Base-by-base conservation (phyloP, 2,797 vertebrate genomes). In the Phalanger gymnotis region DNA sequence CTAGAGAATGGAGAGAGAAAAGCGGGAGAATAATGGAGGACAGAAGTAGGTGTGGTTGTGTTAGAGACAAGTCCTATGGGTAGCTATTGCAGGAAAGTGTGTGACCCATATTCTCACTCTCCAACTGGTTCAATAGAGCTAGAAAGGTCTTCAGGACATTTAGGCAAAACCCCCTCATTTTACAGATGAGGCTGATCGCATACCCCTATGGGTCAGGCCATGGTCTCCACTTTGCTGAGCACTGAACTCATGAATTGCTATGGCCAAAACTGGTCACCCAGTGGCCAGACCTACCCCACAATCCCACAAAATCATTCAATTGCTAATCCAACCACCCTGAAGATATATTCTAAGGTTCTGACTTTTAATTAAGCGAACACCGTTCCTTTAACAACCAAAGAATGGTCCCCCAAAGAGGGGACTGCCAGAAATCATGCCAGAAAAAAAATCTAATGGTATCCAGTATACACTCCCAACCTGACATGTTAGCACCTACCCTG, bases 401-500 rank as follows among this genome's bases (percentile, higher is more conserved):
- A 81, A 22, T 58, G 61, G 12, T 55, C 55, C n/a, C 28, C 87
- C 92, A 92, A 90, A 94, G 95, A 92, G 10, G 30, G 16, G 13
- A 93, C 91, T 94, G 66, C 90, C 19, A 92, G 4, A 93, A 54
- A 87, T 54, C 53, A 89, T 94, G 66, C 89, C 19, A 92, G 4
- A 93, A 54, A 66, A 57, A 73, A 92, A 87, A 95, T 96, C 54
- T 94, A 95, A 93, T 66, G 16, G 53, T 54, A 95, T 16, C 92
- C 30, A 14, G 30, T 10, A 87, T 40, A 19, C n/a, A 89, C n/a
- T 92, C 55, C 91, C 58, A 54, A 53, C n/a, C 73, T 19, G 51
- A 47, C 94, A 97, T 96, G 28, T 25, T 73, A 97, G 96, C n/a
- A 94, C 13, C 81, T 91, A 93, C 54, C 91, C 94, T 9, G 12